A percentile compares a stretch with the other conserved stretches of the same genome.
phyloP scores from a whole-genome alignment of 2,113 vertebrate genomes.

The Mirza zaza region DNA sequence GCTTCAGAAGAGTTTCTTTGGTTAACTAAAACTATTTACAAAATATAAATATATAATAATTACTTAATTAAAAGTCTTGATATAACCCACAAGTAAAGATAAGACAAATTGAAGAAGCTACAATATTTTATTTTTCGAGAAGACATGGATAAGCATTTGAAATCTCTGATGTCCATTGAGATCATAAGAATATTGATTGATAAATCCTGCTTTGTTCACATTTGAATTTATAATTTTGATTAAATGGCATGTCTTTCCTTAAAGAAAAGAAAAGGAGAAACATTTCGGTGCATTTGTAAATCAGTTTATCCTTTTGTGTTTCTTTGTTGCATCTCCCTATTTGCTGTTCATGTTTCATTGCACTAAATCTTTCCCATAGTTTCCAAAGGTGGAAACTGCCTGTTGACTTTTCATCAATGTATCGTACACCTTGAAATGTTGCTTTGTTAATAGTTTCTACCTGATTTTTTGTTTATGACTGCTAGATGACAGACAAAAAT shows the following conservation, averaged over 20 bases:
- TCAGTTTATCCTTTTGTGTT: slow-evolving; percentile 19
- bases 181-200: background rate
- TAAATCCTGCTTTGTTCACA: background rate
- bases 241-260: background rate
- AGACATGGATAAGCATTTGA: background rate
- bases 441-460: slow-evolving; percentile 72
- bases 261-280: background rate
- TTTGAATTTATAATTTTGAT: slow-evolving; percentile 40
- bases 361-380: slow-evolving; percentile 43
- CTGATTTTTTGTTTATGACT: slow-evolving; percentile 64
- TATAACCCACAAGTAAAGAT: background rate
- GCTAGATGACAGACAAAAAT: slow-evolving; percentile 54
- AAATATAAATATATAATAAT: background rate
- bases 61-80: background rate
- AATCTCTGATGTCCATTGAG: background rate
- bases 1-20: background rate
- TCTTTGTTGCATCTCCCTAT: background rate
- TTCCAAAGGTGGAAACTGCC: background rate
- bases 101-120: background rate
- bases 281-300: slow-evolving; percentile 1
- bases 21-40: background rate
- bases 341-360: slow-evolving; percentile 16
- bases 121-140: background rate
- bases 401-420: slow-evolving; percentile 55
- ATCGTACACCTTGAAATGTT: slow-evolving; percentile 47